Percentiles rank a stretch among this genome's conserved stretches.
Evolutionary conservation across 2,113 vertebrate species (phyloP).

Genomic region (Budorcas taxicolor): DNA sequence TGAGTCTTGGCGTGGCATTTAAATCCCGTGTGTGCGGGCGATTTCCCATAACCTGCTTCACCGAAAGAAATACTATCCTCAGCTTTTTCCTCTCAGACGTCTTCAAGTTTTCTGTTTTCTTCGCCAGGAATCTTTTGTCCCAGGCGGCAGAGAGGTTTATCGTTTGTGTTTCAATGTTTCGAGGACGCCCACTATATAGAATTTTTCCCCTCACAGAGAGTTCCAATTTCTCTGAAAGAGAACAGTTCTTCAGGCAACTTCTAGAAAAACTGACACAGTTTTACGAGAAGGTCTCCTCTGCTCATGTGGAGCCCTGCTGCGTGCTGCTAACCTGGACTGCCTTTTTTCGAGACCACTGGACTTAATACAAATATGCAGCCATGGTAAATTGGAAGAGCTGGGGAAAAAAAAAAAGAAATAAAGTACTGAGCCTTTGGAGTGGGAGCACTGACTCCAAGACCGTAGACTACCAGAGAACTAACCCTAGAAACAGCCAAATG

Average conservation of each 20-base stretch:
- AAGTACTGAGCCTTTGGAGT: background rate
- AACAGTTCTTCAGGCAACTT: background rate
- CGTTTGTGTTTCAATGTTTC: background rate
- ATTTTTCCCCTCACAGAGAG: background rate
- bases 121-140: background rate
- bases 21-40: background rate
- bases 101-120: background rate
- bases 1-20: background rate
- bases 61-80: accelerated
- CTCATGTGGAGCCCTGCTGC: accelerated
- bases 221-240: background rate
- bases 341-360: background rate
- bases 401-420: background rate
- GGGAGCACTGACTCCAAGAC: background rate
- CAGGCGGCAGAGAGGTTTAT: background rate
- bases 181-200: background rate
- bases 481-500: background rate
- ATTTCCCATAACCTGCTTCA: background rate
- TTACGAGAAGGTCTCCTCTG: background rate
- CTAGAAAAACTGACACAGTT: background rate
- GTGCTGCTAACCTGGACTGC: background rate
- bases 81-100: background rate
- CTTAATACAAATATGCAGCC: background rate
- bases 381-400: background rate
- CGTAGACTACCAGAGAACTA: background rate